Base-by-base conservation (phyloP, 1,140 invertebrate species). In the Melipona quadrifasciata region DNA sequence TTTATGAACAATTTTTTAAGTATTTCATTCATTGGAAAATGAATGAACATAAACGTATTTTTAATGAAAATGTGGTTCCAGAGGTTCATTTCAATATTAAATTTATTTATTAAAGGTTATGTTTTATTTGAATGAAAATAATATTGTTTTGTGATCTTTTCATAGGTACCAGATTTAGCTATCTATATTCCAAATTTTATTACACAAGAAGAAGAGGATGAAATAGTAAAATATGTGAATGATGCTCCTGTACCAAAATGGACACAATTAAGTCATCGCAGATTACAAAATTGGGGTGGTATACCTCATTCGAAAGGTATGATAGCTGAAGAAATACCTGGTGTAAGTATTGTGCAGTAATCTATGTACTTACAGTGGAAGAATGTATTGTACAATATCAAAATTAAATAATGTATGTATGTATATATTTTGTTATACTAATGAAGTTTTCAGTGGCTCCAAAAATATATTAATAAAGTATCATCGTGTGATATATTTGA, bases 261-360 rank as follows among this genome's bases (percentile, higher is more conserved):
- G 99, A 99, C 98, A 10, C 97, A 98, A 92, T 95, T 99, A 53
- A 97, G 97, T 34, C 97, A 99, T 93, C 95, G 99, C 86, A 96
- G 98, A 88, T 95, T 99, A 19, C 98, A 99, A 94, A 99, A 99
- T 94, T 99, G 99, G 97, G 99, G 99, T 91, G 99, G 99, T 0
- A 95, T 99, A 67, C 98, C 98, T 11, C 98, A 99, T 94, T 95
- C 96, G 4, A 99, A 98, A 93, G 99, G 99, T 80, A 99, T 99
- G 98, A 97, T 99, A 87, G 96, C 97, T n/a, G 98, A 99, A 94
- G 93, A 96, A 87, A 96, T 99, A 89, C 98, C 99, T 34, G 89
- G 93, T 82, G 96, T 96, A 93, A 91, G 90, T 91, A 68, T n/a
- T 87, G 82, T 86, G 74, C 79, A 86, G 75, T 90, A 89, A 86